A percentile compares a stretch with the other conserved stretches of the same genome.
Evolutionary conservation across 2,888 invertebrate species (phyloP).

Genomic region (Tetragnatha montana): DNA sequence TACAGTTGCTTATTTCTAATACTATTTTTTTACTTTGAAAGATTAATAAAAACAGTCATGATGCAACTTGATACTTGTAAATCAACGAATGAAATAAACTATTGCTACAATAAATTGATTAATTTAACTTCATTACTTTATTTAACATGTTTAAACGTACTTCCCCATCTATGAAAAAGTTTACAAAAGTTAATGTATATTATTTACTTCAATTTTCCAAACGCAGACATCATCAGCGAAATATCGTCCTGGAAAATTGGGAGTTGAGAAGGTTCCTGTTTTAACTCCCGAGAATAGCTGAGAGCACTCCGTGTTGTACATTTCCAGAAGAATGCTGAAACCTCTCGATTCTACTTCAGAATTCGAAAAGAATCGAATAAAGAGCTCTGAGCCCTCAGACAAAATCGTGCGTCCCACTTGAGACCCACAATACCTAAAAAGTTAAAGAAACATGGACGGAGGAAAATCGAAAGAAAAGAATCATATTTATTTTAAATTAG

Average conservation of each 20-base stretch:
- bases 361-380: constrained; percentile 55
- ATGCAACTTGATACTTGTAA: no score
- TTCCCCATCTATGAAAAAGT: no score
- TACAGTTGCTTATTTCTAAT: no score
- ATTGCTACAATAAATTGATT: no score
- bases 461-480: background rate
- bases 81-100: no score
- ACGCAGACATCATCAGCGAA: constrained; percentile 60
- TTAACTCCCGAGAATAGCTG: constrained; percentile 15
- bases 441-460: no score
- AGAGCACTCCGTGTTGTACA: constrained; percentile 61
- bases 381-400: constrained; percentile 45
- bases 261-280: constrained; percentile 43
- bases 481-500: background rate
- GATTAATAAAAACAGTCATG: no score
- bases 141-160: no score
- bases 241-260: constrained; percentile 52
- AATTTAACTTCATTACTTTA: no score
- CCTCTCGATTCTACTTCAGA: constrained; percentile 29
- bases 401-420: constrained; percentile 55
- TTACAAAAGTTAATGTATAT: background rate
- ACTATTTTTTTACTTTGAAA: no score
- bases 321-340: constrained; percentile 50
- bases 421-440: constrained; percentile 55
- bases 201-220: constrained; percentile 66